A percentile compares a stretch with the other conserved stretches of the same genome.
Conservation (phyloP, 2,113 vertebrate genomes). For the Xiphophorus hellerii region DNA sequence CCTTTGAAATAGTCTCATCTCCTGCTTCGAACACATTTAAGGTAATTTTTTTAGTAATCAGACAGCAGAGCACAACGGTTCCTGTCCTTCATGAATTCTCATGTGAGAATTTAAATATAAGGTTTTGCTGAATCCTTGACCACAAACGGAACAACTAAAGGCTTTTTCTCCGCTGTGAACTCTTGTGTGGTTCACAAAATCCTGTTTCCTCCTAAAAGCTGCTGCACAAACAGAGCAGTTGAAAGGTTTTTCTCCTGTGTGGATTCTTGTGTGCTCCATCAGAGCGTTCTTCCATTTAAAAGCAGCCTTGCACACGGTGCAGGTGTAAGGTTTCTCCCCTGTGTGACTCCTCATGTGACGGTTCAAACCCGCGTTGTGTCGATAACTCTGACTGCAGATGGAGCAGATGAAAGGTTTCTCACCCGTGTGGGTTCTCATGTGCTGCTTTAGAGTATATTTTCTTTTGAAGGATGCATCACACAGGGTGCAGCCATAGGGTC, state of each 20-base stretch:
- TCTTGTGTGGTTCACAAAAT: constrained; percentile 6
- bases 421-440: constrained; percentile 7
- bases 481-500: constrained; percentile 7
- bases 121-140: constrained; percentile 10
- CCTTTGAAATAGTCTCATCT: background rate
- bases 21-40: background rate
- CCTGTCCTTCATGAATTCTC: constrained; percentile 5
- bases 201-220: constrained; percentile 12
- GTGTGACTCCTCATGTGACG: constrained; percentile 15
- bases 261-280: constrained; percentile 13
- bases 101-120: constrained; percentile 9
- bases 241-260: constrained; percentile 15
- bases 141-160: background rate
- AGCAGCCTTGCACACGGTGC: background rate
- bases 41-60: background rate
- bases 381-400: background rate
- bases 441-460: background rate
- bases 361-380: background rate
- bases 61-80: background rate
- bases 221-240: constrained; percentile 1
- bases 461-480: constrained; percentile 8
- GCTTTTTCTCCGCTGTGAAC: constrained; percentile 12
- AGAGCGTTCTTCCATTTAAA: constrained; percentile 16
- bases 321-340: constrained; percentile 2
- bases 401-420: constrained; percentile 15